These are phyloP conservation scores for Agriotes lineatus DNA, from an alignment of 2,888 invertebrate species.

Conservation along the genomic window DNA sequence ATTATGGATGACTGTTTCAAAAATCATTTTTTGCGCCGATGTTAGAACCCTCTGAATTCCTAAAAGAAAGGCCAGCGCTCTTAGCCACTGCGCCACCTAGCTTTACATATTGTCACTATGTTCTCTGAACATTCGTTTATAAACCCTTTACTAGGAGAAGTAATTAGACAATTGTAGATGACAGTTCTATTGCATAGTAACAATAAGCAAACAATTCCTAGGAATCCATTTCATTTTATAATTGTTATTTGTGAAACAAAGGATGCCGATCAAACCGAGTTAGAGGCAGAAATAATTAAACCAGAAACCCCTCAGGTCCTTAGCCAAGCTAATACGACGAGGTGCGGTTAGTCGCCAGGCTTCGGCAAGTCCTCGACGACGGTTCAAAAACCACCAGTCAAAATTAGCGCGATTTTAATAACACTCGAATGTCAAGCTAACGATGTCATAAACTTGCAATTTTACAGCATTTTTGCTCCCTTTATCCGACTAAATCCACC, in stretches of 20 bases:
- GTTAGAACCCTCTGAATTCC: too few relatives aligned
- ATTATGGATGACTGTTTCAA: too few relatives aligned
- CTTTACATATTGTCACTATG: too few relatives aligned
- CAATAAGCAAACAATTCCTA: too few relatives aligned
- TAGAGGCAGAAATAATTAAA: slow-evolving; percentile 2
- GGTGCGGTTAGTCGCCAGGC: background rate
- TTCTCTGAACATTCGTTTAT: too few relatives aligned
- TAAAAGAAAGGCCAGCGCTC: too few relatives aligned
- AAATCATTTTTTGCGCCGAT: too few relatives aligned
- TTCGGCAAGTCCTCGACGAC: background rate
- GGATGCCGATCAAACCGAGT: background rate
- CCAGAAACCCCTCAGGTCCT: slow-evolving; percentile 7
- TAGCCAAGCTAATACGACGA: background rate
- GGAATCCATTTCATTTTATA: background rate
- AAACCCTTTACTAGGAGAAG: too few relatives aligned
- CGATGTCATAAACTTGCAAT: background rate
- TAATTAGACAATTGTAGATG: too few relatives aligned
- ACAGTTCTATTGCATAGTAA: too few relatives aligned
- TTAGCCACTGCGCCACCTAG: too few relatives aligned
- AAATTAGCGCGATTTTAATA: background rate
- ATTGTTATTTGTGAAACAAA: slow-evolving; percentile 9
- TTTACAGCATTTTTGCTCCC: background rate
- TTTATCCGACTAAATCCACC: background rate
- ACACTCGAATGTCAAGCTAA: background rate
- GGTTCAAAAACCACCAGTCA: background rate